phyloP scores from a whole-genome alignment of 2,888 invertebrate species.

The Scaptomyza caliginosa region DNA sequence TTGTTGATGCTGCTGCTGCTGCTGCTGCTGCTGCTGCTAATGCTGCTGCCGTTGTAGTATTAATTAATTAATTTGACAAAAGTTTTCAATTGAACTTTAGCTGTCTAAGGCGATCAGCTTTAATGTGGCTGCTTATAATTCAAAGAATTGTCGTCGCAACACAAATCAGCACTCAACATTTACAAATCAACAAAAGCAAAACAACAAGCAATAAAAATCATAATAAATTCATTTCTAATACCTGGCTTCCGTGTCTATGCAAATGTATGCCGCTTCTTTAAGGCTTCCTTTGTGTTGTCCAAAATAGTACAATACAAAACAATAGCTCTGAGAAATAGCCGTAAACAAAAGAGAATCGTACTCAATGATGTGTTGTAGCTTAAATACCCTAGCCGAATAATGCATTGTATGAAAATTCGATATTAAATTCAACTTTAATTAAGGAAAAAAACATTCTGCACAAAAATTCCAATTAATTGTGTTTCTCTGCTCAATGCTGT shows the following conservation, averaged over 20 bases:
- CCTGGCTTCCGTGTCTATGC: slow-evolving; percentile 29
- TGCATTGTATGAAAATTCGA: too few relatives aligned
- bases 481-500: not conserved
- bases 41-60: slow-evolving; percentile 54
- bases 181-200: slow-evolving; percentile 18
- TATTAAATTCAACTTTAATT: too few relatives aligned
- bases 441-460: too few relatives aligned
- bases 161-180: slow-evolving; percentile 36
- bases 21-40: not conserved
- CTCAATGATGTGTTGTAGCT: not conserved
- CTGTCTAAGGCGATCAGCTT: slow-evolving; percentile 40
- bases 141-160: slow-evolving; percentile 5
- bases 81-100: slow-evolving; percentile 69
- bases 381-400: not conserved
- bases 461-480: not conserved
- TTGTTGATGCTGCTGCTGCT: slow-evolving; percentile 23
- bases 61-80: slow-evolving; percentile 78
- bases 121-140: slow-evolving; percentile 33
- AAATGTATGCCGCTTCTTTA: slow-evolving; percentile 2
- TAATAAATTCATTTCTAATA: slow-evolving; percentile 56
- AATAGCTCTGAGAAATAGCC: not conserved
- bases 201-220: slow-evolving; percentile 37
- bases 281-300: slow-evolving; percentile 14
- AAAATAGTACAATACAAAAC: slow-evolving; percentile 7
- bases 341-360: slow-evolving; percentile 1